Evolutionary conservation across 2,113 vertebrate species (phyloP).

Genomic region (Neodontobutis hainanensis): DNA sequence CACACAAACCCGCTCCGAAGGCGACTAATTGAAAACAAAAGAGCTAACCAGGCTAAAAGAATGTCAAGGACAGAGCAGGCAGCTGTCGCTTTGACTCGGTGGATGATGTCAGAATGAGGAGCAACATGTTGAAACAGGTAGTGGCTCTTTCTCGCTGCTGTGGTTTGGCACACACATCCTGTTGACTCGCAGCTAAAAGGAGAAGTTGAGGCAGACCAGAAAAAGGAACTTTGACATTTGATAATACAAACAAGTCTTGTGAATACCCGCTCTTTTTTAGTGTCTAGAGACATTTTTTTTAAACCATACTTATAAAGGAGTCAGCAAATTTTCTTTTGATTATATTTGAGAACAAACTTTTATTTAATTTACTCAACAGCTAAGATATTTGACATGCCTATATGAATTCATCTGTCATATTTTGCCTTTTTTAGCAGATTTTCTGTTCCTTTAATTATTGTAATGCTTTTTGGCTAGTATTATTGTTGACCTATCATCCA

Average conservation of each 20-base stretch:
- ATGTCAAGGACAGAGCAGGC: not conserved
- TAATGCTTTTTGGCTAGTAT: too few relatives aligned
- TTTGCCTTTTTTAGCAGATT: too few relatives aligned
- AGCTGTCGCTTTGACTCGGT: constrained; percentile 40
- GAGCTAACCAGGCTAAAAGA: too few relatives aligned
- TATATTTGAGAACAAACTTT: too few relatives aligned
- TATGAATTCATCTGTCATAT: too few relatives aligned
- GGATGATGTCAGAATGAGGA: constrained; percentile 33
- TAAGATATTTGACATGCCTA: too few relatives aligned
- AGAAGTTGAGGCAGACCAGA: constrained; percentile 72
- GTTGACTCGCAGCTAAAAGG: constrained; percentile 78
- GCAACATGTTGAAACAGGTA: constrained; percentile 77
- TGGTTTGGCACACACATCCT: constrained; percentile 80
- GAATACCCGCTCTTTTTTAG: not conserved
- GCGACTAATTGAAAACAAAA: too few relatives aligned
- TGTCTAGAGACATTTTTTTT: not conserved
- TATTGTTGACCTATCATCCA: too few relatives aligned
- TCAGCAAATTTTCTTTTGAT: too few relatives aligned
- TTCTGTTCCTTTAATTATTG: too few relatives aligned
- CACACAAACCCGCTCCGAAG: not conserved
- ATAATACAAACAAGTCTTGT: not conserved
- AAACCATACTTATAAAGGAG: too few relatives aligned
- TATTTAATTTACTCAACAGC: too few relatives aligned
- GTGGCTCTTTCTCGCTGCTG: constrained; percentile 67
- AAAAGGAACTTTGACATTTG: constrained; percentile 21